phyloP scores from a whole-genome alignment of 2,113 vertebrate genomes.

The Paracanthobrama guichenoti region DNA sequence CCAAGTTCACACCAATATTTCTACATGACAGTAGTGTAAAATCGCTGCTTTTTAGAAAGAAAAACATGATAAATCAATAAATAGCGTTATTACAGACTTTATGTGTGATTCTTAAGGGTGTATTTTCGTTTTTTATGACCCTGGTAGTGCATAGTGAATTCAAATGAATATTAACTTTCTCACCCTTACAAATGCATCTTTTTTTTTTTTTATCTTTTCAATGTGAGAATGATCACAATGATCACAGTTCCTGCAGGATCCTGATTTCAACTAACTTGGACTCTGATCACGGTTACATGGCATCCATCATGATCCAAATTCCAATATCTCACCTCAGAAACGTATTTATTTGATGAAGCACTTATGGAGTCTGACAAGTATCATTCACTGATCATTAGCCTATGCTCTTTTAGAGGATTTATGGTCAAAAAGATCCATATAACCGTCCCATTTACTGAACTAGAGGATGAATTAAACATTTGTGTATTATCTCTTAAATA shows the following conservation, averaged over 20 bases:
- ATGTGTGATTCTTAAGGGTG: slow-evolving; percentile 22
- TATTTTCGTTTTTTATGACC: slow-evolving; percentile 17
- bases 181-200: neutral
- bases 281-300: slow-evolving; percentile 79
- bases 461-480: slow-evolving; percentile 63
- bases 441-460: slow-evolving; percentile 67
- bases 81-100: slow-evolving; percentile 26
- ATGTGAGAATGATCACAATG: slow-evolving; percentile 58
- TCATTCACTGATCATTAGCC: slow-evolving; percentile 72
- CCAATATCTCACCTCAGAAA: slow-evolving; percentile 69
- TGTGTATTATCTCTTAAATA: slow-evolving; percentile 58
- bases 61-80: slow-evolving; percentile 54
- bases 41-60: slow-evolving; percentile 29
- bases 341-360: slow-evolving; percentile 74
- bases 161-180: slow-evolving; percentile 25
- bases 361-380: slow-evolving; percentile 76
- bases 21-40: slow-evolving; percentile 32
- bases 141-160: neutral
- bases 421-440: slow-evolving; percentile 66
- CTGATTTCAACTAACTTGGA: slow-evolving; percentile 71
- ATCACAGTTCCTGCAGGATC: slow-evolving; percentile 52
- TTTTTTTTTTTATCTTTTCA: slow-evolving; percentile 59
- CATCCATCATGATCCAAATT: slow-evolving; percentile 72
- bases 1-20: slow-evolving; percentile 53
- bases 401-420: slow-evolving; percentile 71